Base-by-base conservation (phyloP, 1,140 invertebrate species). In the Zophobas morio region DNA sequence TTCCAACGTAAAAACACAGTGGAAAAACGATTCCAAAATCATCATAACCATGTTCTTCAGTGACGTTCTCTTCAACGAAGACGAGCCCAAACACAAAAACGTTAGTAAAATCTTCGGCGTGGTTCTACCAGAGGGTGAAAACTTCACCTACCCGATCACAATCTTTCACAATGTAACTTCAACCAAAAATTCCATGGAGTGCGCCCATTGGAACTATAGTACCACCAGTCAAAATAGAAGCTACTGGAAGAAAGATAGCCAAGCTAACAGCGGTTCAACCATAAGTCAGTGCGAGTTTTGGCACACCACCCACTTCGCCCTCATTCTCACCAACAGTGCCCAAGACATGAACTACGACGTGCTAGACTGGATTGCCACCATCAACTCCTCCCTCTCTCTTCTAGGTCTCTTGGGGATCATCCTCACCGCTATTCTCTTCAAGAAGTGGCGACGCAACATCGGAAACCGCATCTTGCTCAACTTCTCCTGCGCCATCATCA, bases 401-500 rank as follows among this genome's bases (percentile, higher is more conserved):
- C 35, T 34, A 33, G 2, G 0, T 54, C 20, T 32, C 53, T 74
- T 86, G 8, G 87, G 88, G 20, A 92, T 93, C 56, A 88, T 89
- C 78, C 74, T 91, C 4, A 92, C 91, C 1, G 91, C 89, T 0
- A 76, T 87, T 5, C 56, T 91, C 1, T 92, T 92, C 78, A 86
- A 87, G 56, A 86, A 85, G n/a, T 93, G 91, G 90, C 86, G 91
- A 20, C 85, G 88, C 78, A 88, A 90, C 82, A 87, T 89, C 1
- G 90, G 91, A 0, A 92, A 90, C 4, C 90, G 91, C 82, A 88
- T 93, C n/a, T 82, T 92, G 6, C 82, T 92, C 0, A 88, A 92
- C 77, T 86, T 92, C 2, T 89, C 90, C 32, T 78, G 88, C 1
- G 88, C 90, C 2, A 86, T 91, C n/a, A 87, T 88, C 1, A 75